These are phyloP conservation scores for Acropternis orthonyx DNA, from an alignment of 2,797 vertebrate species.

Conservation along the genomic window DNA sequence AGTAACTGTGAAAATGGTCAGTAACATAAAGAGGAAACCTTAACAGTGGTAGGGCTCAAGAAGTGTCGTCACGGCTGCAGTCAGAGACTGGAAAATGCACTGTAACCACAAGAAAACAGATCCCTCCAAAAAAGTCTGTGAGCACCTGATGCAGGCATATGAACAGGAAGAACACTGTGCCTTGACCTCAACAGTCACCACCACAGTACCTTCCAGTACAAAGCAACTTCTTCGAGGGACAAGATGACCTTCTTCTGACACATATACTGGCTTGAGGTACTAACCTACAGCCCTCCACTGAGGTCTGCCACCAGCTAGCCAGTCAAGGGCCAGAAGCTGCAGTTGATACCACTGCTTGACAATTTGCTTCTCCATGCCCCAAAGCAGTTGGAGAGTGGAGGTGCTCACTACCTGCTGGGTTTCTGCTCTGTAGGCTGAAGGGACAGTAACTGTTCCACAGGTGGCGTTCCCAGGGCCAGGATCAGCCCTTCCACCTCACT, in stretches of 20 bases:
- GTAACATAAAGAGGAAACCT: neutral
- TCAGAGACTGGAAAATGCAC: neutral
- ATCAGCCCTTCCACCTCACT: neutral
- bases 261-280: neutral
- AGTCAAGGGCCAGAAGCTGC: neutral
- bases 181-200: neutral
- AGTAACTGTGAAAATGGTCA: neutral
- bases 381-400: neutral
- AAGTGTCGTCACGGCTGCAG: neutral
- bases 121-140: neutral
- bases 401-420: rapidly evolving
- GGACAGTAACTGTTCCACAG: rapidly evolving
- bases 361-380: neutral
- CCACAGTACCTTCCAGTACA: neutral
- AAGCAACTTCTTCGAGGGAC: neutral
- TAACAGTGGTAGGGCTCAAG: neutral
- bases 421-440: rapidly evolving
- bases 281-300: rapidly evolving
- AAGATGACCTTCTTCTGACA: neutral
- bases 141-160: rapidly evolving
- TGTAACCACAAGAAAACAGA: neutral
- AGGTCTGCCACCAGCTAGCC: neutral
- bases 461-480: rapidly evolving
- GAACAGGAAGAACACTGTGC: rapidly evolving
- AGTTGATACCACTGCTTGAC: neutral